Base-by-base conservation (phyloP, 2,888 invertebrate genomes). In the Hypselothyrea guttata region DNA sequence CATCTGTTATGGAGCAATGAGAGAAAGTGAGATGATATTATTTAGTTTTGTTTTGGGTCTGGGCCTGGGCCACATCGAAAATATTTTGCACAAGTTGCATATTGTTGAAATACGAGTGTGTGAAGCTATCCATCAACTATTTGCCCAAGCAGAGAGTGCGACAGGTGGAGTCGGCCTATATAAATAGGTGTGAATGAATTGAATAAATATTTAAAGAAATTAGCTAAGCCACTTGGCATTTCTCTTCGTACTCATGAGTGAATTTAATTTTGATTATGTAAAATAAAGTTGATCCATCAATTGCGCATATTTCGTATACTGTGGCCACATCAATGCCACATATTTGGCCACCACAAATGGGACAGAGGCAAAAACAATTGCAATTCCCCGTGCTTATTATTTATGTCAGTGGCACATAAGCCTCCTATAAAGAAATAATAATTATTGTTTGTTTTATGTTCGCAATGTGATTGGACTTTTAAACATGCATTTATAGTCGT, bases 401-500 rank as follows among this genome's bases (percentile, higher is more conserved):
- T 78, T 77, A 75, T 75, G 82, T 72, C 78, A 65, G 60, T 64
- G 56, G n/a, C 47, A 54, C 31, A 63, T 69, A 63, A 63, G 62
- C 54, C 78, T 63, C 54, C 78, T 63, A 59, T 69, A 63, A 53
- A 76, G 31, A 69, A 47, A 69, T 63, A 66, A 74, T 72, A 82
- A 78, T 78, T 82, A 75, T 72, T 72, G 67, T 70, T 82, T 58
- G 82, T 70, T 78, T 78, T 75, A 82, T 77, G 82, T 77, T 65
- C 48, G 37, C 54, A 22, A 60, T 82, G 77, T 78, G 77, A 71
- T 72, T 61, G 52, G 70, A 55, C 48, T 78, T n/a, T 46, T 40
- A 60, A 77, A 77, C 68, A 57, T 60, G 51, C 61, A 35, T 28
- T 69, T 58, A 61, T 52, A 30, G 13, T 7, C 13, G 28, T 28